Percentiles rank a stretch among this genome's conserved stretches.
Conservation (phyloP, 2,113 vertebrate species). For the Psammodynastes pulverulentus region DNA sequence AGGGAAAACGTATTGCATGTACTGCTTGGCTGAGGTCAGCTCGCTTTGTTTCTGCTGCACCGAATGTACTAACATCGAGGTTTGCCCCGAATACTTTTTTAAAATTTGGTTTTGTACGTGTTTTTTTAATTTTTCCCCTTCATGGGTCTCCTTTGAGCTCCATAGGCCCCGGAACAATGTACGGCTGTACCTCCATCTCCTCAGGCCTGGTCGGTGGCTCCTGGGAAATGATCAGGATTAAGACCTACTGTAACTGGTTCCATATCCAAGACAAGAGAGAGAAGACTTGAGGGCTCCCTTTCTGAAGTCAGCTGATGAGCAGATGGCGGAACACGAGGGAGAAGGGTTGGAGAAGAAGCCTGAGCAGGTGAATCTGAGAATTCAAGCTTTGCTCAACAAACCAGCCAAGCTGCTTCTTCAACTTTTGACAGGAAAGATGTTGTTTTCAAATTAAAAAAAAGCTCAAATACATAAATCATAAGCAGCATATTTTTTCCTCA, state of each 20-base stretch:
- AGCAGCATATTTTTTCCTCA: too few relatives aligned
- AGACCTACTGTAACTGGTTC: not conserved
- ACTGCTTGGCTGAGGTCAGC: too few relatives aligned
- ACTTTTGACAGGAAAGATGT: not conserved
- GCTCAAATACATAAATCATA: not conserved
- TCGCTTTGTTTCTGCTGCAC: too few relatives aligned
- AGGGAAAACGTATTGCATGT: too few relatives aligned
- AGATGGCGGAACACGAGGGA: not conserved
- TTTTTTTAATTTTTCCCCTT: too few relatives aligned
- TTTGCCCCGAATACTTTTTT: too few relatives aligned
- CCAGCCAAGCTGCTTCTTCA: not conserved
- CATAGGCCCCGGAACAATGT: too few relatives aligned
- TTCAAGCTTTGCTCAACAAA: not conserved
- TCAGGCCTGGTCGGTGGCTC: too few relatives aligned
- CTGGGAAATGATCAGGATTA: not conserved
- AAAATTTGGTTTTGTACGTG: too few relatives aligned
- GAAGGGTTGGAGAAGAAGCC: not conserved
- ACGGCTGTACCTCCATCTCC: too few relatives aligned
- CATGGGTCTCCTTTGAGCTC: too few relatives aligned
- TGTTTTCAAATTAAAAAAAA: not conserved
- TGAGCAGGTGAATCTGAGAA: not conserved
- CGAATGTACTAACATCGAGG: too few relatives aligned
- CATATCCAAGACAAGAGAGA: not conserved
- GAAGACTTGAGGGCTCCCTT: accelerated
- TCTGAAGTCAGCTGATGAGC: not conserved